Percentiles rank a stretch among this genome's conserved stretches.
Evolutionary conservation across 2,113 vertebrate genomes (phyloP).

Genomic region (Lates calcarifer): DNA sequence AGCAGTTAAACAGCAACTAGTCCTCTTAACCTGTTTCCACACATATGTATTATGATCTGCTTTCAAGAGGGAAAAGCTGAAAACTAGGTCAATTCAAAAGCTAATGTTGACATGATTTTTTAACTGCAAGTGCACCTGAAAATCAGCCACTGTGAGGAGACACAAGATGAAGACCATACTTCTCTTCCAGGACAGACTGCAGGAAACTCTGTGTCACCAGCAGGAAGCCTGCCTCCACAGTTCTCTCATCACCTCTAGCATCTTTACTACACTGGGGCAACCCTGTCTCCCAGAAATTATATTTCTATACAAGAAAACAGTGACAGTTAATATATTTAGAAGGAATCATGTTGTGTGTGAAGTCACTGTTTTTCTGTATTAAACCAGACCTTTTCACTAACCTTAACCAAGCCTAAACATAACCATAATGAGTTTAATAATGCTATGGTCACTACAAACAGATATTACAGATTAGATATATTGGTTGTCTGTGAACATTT

Average conservation of each 20-base stretch:
- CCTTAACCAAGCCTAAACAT: too few relatives aligned
- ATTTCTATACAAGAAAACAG: background rate
- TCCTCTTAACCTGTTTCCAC: background rate
- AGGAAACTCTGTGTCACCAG: conserved; percentile 6
- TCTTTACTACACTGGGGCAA: too few relatives aligned
- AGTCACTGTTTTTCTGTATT: too few relatives aligned
- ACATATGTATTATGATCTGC: background rate
- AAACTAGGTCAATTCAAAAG: background rate
- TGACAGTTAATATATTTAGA: background rate
- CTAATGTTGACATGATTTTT: background rate
- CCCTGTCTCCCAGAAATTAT: too few relatives aligned
- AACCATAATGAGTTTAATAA: too few relatives aligned
- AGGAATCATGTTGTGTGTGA: too few relatives aligned
- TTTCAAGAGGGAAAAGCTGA: background rate
- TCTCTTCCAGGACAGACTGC: background rate
- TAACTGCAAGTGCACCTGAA: background rate
- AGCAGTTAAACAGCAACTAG: background rate
- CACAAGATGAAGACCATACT: conserved; percentile 13
- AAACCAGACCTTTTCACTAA: too few relatives aligned
- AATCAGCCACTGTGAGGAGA: background rate
- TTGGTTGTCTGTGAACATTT: too few relatives aligned
- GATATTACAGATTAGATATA: too few relatives aligned
- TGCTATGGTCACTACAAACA: too few relatives aligned
- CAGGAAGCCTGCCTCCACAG: conserved; percentile 15
- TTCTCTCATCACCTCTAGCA: conserved; percentile 5